Evolutionary conservation across 1,140 invertebrate species (phyloP).

Genomic region (Drosophila ironensis): DNA sequence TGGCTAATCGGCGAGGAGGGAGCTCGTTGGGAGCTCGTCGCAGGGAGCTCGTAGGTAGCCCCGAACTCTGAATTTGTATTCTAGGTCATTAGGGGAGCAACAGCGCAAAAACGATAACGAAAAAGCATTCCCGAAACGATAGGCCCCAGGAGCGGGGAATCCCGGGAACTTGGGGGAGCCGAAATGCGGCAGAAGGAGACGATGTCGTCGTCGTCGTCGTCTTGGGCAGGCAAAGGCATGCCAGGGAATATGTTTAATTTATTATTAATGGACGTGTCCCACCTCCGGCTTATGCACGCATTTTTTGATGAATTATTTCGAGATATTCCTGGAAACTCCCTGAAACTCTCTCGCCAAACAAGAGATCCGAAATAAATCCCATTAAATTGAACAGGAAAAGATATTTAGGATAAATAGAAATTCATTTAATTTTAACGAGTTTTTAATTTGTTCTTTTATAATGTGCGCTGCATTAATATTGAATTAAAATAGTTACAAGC

Average conservation of each 20-base stretch:
- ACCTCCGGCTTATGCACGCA: background rate
- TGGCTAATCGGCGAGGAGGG: conserved; percentile 20
- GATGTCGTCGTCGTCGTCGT: no score
- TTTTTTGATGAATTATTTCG: conserved; percentile 55
- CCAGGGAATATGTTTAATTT: conserved; percentile 63
- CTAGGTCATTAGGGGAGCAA: conserved; percentile 60
- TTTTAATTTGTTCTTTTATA: no score
- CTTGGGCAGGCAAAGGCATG: conserved; percentile 31
- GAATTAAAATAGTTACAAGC: background rate
- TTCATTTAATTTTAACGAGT: background rate
- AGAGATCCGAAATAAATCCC: background rate
- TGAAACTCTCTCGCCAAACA: background rate
- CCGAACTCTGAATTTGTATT: conserved; percentile 34
- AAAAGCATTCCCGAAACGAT: conserved; percentile 36
- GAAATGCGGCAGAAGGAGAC: no score
- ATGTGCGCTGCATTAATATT: background rate
- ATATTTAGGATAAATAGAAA: background rate
- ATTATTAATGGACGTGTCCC: conserved; percentile 57
- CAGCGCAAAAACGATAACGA: background rate
- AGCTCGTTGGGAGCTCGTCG: no score
- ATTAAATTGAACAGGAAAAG: background rate
- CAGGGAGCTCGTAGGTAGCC: conserved; percentile 1
- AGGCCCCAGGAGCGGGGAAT: no score
- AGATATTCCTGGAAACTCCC: conserved; percentile 17
- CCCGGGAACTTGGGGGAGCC: background rate